A percentile compares a stretch with the other conserved stretches of the same genome.
These are phyloP conservation scores for Mixornis gularis DNA, from an alignment of 2,113 vertebrate genomes.

Conservation along the genomic window DNA sequence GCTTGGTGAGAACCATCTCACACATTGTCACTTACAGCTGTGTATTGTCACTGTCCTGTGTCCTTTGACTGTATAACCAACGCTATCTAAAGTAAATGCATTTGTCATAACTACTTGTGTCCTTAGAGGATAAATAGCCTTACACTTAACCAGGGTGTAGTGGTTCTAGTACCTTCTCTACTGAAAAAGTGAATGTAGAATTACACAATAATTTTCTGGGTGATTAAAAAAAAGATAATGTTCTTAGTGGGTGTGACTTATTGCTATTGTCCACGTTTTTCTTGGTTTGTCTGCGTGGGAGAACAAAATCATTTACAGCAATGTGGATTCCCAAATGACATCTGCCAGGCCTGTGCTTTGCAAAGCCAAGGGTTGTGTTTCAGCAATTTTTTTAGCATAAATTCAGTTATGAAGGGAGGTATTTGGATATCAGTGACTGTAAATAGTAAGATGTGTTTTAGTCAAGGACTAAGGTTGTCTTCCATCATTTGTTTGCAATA, in stretches of 20 bases:
- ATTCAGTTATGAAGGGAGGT: background rate
- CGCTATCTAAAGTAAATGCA: background rate
- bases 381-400: background rate
- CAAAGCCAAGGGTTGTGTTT: background rate
- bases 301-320: background rate
- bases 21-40: background rate
- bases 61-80: background rate
- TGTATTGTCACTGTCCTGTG: background rate
- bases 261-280: background rate
- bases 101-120: background rate
- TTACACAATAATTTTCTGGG: background rate
- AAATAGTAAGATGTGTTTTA: background rate
- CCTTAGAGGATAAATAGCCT: background rate
- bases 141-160: background rate
- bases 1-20: background rate
- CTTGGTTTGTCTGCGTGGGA: background rate
- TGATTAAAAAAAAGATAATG: background rate
- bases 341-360: background rate
- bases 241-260: background rate
- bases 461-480: background rate
- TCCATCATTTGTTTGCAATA: background rate
- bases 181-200: background rate
- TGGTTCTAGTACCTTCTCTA: background rate
- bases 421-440: background rate
- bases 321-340: background rate